Evolutionary conservation across 2,113 vertebrate species (phyloP).

Genomic region (Phylloscopus trochilus): DNA sequence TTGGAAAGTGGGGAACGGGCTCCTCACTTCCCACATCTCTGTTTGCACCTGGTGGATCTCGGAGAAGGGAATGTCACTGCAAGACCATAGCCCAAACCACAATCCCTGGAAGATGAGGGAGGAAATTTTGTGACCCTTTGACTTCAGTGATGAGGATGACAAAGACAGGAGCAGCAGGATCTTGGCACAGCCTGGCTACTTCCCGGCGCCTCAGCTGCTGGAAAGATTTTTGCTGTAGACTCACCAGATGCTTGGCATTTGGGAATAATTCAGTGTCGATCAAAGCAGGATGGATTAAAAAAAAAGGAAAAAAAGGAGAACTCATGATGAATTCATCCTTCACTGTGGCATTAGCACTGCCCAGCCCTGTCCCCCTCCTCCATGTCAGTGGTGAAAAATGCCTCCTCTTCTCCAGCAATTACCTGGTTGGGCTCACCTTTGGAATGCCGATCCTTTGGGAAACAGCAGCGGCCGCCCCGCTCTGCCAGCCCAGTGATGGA

Average conservation of each 20-base stretch:
- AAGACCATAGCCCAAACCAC: neutral
- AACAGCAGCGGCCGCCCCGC: rapidly evolving
- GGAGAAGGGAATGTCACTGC: rapidly evolving
- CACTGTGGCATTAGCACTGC: neutral
- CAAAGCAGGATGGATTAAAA: neutral
- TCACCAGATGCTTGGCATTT: neutral
- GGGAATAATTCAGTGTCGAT: neutral
- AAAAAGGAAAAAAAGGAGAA: neutral
- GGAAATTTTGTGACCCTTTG: neutral
- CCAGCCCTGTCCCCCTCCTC: neutral
- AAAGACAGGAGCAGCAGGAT: neutral
- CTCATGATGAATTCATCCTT: conserved; percentile 34
- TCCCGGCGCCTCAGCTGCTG: neutral
- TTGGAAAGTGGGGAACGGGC: neutral
- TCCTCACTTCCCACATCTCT: neutral
- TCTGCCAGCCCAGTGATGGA: neutral
- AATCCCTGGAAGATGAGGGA: rapidly evolving
- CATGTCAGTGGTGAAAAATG: conserved; percentile 15
- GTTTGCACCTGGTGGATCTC: neutral
- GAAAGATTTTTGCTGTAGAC: neutral
- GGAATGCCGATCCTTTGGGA: rapidly evolving
- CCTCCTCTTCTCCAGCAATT: neutral
- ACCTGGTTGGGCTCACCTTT: neutral
- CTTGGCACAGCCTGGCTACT: neutral
- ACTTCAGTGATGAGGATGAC: neutral